Conservation (phyloP, 1,140 invertebrate genomes). For the Megalopta genalis region DNA sequence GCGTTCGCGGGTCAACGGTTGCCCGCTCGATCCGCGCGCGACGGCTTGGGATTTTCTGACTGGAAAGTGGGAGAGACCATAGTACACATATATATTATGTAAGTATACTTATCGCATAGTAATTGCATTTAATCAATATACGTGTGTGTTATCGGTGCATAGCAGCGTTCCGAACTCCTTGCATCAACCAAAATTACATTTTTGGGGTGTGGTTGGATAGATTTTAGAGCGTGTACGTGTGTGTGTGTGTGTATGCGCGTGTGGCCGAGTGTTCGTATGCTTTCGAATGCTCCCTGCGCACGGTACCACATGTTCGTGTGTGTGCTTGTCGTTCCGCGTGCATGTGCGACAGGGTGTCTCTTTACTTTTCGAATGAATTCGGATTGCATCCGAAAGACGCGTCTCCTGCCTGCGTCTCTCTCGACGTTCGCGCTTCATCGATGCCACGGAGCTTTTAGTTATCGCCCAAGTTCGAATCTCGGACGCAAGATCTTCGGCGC, state of each 20-base stretch:
- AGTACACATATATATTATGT: constrained; percentile 81
- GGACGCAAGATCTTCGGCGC: constrained; percentile 22
- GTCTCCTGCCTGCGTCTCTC: neutral
- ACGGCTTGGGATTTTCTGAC: constrained; percentile 63
- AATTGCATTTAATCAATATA: constrained; percentile 79
- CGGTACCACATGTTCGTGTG: constrained; percentile 9
- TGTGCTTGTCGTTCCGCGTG: constrained; percentile 22
- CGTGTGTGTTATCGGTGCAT: constrained; percentile 75
- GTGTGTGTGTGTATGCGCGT: neutral
- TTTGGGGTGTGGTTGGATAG: constrained; percentile 54
- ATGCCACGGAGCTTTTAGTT: constrained; percentile 2
- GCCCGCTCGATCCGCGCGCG: constrained; percentile 59
- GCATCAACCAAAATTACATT: constrained; percentile 75
- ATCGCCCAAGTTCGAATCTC: constrained; percentile 24
- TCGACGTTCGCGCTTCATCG: constrained; percentile 11
- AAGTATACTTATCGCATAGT: constrained; percentile 80
- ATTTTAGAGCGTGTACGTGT: constrained; percentile 31
- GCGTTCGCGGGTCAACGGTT: constrained; percentile 56
- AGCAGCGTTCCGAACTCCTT: constrained; percentile 81
- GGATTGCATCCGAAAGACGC: neutral
- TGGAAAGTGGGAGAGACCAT: constrained; percentile 81
- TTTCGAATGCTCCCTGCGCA: constrained; percentile 9
- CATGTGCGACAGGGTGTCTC: constrained; percentile 8
- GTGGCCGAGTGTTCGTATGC: neutral
- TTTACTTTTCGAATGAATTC: neutral